phyloP scores from a whole-genome alignment of 2,113 vertebrate species.

The Halichoeres trimaculatus region DNA sequence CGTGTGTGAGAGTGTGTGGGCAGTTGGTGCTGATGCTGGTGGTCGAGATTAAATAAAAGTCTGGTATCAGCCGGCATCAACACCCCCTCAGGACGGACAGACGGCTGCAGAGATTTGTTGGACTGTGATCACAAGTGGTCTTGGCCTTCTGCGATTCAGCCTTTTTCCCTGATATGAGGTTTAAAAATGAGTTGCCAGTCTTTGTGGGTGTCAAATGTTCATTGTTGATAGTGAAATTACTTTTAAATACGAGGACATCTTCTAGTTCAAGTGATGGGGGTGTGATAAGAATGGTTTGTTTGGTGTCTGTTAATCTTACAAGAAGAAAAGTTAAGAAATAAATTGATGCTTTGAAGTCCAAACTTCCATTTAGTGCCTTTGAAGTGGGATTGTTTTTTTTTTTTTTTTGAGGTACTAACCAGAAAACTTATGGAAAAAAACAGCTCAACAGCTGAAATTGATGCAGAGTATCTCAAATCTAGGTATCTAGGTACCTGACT shows the following conservation, averaged over 20 bases:
- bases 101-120: conserved; percentile 57
- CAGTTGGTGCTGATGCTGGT: conserved; percentile 10
- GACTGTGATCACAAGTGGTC: conserved; percentile 58
- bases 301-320: too few species aligned
- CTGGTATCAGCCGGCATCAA: conserved; percentile 25
- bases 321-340: not conserved
- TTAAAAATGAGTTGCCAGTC: conserved; percentile 14
- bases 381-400: not conserved
- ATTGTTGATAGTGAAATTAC: not conserved
- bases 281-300: too few species aligned
- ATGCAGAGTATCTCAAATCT: too few species aligned
- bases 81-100: conserved; percentile 43
- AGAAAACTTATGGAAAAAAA: not conserved
- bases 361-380: not conserved
- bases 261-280: not conserved
- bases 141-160: conserved; percentile 24
- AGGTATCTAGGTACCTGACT: too few species aligned
- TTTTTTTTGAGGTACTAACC: not conserved
- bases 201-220: conserved; percentile 22
- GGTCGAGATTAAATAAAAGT: conserved; percentile 47
- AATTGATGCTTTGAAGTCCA: not conserved
- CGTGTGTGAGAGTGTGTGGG: conserved; percentile 9
- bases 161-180: conserved; percentile 32
- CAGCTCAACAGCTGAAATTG: not conserved
- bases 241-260: not conserved